Conservation (phyloP, 2,113 vertebrate genomes). For the Oryzias curvinotus region DNA sequence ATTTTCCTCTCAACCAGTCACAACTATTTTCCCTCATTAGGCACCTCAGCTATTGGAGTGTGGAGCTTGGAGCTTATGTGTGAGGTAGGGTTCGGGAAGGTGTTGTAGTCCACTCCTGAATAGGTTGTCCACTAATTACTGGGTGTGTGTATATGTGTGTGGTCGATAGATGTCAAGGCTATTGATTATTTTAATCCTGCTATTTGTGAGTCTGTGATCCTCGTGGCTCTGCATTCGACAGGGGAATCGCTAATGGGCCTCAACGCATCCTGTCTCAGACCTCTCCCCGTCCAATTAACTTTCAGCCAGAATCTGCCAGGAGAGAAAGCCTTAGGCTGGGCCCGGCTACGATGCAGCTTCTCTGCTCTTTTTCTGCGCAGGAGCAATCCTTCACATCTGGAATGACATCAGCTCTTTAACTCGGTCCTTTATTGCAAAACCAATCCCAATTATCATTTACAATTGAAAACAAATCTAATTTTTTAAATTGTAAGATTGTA, state of each 20-base stretch:
- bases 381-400: slow-evolving; percentile 69
- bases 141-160: slow-evolving; percentile 53
- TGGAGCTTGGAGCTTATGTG: slow-evolving; percentile 41
- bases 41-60: slow-evolving; percentile 39
- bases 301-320: slow-evolving; percentile 77
- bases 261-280: slow-evolving; percentile 77
- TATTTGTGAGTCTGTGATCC: slow-evolving; percentile 87
- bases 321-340: slow-evolving; percentile 54
- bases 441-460: no score
- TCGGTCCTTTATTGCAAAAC: slow-evolving; percentile 32
- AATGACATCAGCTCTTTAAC: slow-evolving; percentile 66
- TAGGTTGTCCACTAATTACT: slow-evolving; percentile 79
- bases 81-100: slow-evolving; percentile 59
- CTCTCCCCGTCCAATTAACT: slow-evolving; percentile 82
- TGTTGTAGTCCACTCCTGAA: slow-evolving; percentile 75
- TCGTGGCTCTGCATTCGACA: slow-evolving; percentile 80
- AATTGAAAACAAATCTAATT: not conserved
- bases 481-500: not conserved
- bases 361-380: slow-evolving; percentile 54
- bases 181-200: slow-evolving; percentile 87
- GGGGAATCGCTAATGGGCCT: slow-evolving; percentile 82
- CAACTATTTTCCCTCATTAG: slow-evolving; percentile 79
- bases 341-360: slow-evolving; percentile 37
- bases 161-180: slow-evolving; percentile 79
- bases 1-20: slow-evolving; percentile 67